Conservation (phyloP, 1,140 invertebrate genomes). For the Cyclargus thomasi region DNA sequence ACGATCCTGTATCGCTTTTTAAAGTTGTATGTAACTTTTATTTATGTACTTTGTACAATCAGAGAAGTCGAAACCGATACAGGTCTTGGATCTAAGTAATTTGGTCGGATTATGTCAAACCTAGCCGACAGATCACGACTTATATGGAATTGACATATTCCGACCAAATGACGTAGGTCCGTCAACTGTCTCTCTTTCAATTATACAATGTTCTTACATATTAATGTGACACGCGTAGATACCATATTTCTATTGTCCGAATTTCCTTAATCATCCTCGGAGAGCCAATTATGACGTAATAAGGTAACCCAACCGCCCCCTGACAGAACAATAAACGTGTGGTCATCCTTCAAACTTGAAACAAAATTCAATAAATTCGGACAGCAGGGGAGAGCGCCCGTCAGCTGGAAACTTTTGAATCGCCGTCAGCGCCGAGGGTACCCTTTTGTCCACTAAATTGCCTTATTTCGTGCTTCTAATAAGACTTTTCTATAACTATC, state of each 20-base stretch:
- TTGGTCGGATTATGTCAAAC: no score
- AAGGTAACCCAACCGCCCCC: constrained; percentile 41
- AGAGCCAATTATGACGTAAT: not conserved
- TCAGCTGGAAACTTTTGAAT: constrained; percentile 66
- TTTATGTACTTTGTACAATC: not conserved
- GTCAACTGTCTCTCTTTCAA: no score
- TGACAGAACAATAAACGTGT: constrained; percentile 57
- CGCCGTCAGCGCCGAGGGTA: constrained; percentile 50
- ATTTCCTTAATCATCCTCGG: not conserved
- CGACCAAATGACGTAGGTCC: no score
- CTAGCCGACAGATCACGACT: no score
- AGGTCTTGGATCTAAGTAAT: no score
- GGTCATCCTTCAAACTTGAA: constrained; percentile 54
- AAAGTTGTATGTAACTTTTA: not conserved
- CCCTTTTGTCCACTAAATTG: constrained; percentile 69
- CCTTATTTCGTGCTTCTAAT: constrained; percentile 61
- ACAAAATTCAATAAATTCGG: constrained; percentile 67
- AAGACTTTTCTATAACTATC: constrained; percentile 64
- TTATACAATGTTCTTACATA: no score
- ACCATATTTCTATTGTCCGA: not conserved
- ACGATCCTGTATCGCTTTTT: no score
- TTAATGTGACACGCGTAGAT: no score
- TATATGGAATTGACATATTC: no score
- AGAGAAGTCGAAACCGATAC: no score
- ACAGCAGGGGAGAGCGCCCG: constrained; percentile 40